These are phyloP conservation scores for Campylomormyrus numenius DNA, from an alignment of 2,113 vertebrate genomes.

Conservation along the genomic window DNA sequence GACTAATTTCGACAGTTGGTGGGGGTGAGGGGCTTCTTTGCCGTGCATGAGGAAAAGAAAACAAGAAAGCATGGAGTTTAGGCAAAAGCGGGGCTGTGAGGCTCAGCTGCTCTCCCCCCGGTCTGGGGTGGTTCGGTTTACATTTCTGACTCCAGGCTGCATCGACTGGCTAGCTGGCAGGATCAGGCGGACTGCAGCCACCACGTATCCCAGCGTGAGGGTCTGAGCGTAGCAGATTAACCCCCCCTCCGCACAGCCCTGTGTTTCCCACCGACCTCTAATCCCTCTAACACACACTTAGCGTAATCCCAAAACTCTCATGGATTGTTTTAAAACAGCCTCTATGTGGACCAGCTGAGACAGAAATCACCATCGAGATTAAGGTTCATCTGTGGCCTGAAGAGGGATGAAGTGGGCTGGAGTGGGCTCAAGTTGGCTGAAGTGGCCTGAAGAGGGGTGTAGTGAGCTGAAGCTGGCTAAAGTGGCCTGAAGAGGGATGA, in stretches of 20 bases:
- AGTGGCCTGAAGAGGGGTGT: not conserved
- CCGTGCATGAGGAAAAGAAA: slow-evolving; percentile 8
- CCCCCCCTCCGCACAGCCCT: slow-evolving; percentile 53
- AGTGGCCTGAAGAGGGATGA: not conserved
- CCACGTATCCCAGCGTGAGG: slow-evolving; percentile 22
- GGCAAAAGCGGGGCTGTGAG: slow-evolving; percentile 17
- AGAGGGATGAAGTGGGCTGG: not conserved
- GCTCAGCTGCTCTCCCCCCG: slow-evolving; percentile 40
- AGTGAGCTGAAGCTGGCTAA: not conserved
- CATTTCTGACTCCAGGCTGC: slow-evolving; percentile 56
- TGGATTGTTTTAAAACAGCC: not conserved
- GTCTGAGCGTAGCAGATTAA: slow-evolving; percentile 51
- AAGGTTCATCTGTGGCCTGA: not conserved
- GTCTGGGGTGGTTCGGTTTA: slow-evolving; percentile 28
- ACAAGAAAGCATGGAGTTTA: slow-evolving; percentile 19
- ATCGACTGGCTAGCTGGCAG: slow-evolving; percentile 65
- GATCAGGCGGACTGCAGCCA: slow-evolving; percentile 44
- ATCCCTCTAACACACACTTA: slow-evolving; percentile 28
- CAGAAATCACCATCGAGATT: not conserved
- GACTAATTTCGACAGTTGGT: slow-evolving; percentile 42
- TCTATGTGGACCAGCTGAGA: not conserved
- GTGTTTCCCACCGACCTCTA: slow-evolving; percentile 28
- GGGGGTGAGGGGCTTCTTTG: slow-evolving; percentile 26
- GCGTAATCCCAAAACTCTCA: slow-evolving; percentile 27
- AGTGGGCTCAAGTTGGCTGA: too few relatives aligned